phyloP scores from a whole-genome alignment of 2,888 invertebrate species.

The Mythimna albipuncta region DNA sequence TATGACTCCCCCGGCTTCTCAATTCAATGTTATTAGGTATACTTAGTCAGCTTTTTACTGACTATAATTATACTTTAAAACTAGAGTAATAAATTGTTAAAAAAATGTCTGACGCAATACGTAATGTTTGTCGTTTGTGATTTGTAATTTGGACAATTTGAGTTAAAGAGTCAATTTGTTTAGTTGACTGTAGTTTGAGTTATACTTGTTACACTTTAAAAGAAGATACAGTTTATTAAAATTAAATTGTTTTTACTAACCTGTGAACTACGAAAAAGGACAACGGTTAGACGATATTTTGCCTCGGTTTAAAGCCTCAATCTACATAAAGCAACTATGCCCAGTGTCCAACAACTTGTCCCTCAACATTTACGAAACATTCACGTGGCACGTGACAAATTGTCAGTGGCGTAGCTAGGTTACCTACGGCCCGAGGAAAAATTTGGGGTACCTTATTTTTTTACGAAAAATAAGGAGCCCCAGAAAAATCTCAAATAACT shows the following conservation, averaged over 20 bases:
- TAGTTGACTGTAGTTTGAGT: conserved; percentile 17
- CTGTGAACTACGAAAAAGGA: not conserved
- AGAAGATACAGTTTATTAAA: conserved; percentile 15
- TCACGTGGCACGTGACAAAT: too few relatives aligned
- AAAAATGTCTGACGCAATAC: not conserved
- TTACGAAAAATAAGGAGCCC: too few relatives aligned
- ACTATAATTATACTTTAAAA: not conserved
- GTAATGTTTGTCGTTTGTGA: conserved; percentile 13
- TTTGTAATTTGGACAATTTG: conserved; percentile 12
- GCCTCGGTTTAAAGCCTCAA: too few relatives aligned
- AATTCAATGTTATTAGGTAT: conserved; percentile 12
- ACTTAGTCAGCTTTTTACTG: not conserved
- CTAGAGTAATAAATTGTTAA: not conserved
- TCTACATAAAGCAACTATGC: too few relatives aligned
- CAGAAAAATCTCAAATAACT: too few relatives aligned
- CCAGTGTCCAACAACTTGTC: too few relatives aligned
- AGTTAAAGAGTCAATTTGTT: not conserved
- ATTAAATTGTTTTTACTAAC: conserved; percentile 39
- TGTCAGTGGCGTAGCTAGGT: too few relatives aligned
- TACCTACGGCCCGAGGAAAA: too few relatives aligned
- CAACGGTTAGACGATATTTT: conserved; percentile 2
- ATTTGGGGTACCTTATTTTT: too few relatives aligned
- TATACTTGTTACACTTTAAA: conserved; percentile 24
- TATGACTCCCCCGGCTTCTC: conserved; percentile 37
- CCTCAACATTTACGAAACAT: too few relatives aligned